Percentiles rank a stretch among this genome's conserved stretches.
These are phyloP conservation scores for Congeria kusceri DNA, from an alignment of 2,888 invertebrate genomes.

Conservation along the genomic window DNA sequence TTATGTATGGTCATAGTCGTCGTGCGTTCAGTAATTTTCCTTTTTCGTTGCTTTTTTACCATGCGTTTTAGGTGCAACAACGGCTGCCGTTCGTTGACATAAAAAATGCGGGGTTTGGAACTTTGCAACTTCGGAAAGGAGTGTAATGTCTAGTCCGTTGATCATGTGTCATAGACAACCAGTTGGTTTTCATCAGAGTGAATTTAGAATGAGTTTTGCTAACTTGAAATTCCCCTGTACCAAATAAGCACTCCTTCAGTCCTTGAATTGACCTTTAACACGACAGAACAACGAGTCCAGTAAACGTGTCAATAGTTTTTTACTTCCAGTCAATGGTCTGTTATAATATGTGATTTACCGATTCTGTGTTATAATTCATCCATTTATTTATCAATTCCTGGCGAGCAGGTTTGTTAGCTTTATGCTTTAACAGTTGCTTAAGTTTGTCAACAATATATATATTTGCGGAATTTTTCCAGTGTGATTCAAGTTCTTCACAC, in stretches of 20 bases:
- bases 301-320: constrained; percentile 5
- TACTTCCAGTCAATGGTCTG: constrained; percentile 36
- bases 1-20: neutral
- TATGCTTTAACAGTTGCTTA: constrained; percentile 1
- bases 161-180: constrained; percentile 21
- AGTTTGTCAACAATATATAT: constrained; percentile 29
- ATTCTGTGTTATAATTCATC: constrained; percentile 55
- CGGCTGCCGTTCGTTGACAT: constrained; percentile 24
- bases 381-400: constrained; percentile 12
- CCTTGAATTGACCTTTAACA: constrained; percentile 23
- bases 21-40: constrained; percentile 13
- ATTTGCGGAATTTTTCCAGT: constrained; percentile 12
- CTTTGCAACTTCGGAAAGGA: neutral
- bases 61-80: constrained; percentile 31
- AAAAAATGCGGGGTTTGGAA: neutral
- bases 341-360: constrained; percentile 48
- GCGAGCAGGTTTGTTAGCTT: constrained; percentile 6
- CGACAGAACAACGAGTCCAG: neutral
- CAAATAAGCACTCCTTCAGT: constrained; percentile 21
- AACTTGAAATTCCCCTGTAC: constrained; percentile 18
- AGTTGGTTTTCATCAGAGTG: constrained; percentile 16
- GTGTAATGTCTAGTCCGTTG: constrained; percentile 16
- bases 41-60: constrained; percentile 34
- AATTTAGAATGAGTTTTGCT: constrained; percentile 17
- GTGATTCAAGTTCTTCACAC: constrained; percentile 29